Evolutionary conservation across 2,888 invertebrate genomes (phyloP).

Genomic region (Laspeyria flexula): DNA sequence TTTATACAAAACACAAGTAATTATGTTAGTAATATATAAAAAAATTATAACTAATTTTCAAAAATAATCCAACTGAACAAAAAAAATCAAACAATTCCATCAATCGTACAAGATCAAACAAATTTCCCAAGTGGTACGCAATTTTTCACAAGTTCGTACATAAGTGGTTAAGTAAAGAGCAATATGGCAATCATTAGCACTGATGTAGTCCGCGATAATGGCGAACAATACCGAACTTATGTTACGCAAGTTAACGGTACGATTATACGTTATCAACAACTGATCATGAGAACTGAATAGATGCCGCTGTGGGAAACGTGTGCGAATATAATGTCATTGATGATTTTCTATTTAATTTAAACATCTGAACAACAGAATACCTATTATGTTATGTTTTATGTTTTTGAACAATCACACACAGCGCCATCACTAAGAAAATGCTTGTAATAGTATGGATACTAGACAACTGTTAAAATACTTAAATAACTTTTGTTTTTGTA

Average conservation of each 20-base stretch:
- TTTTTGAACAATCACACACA: too few species aligned
- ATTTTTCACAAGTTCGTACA: constrained; percentile 30
- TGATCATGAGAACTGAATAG: constrained; percentile 39
- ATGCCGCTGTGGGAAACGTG: constrained; percentile 9
- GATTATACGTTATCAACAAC: constrained; percentile 24
- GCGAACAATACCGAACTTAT: constrained; percentile 52
- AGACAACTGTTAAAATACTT: too few species aligned
- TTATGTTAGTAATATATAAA: too few species aligned
- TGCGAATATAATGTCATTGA: background rate
- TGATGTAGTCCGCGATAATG: constrained; percentile 53
- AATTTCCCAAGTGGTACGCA: constrained; percentile 18
- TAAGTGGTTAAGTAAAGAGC: constrained; percentile 32
- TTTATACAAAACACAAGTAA: too few species aligned
- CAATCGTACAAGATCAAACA: constrained; percentile 10
- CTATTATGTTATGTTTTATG: too few species aligned
- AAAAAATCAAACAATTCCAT: background rate
- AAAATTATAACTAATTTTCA: too few species aligned
- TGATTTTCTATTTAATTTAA: background rate
- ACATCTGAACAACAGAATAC: too few species aligned
- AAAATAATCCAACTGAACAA: too few species aligned
- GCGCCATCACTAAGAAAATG: too few species aligned
- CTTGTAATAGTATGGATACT: too few species aligned
- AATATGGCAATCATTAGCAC: constrained; percentile 53
- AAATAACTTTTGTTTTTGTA: too few species aligned
- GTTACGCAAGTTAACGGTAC: constrained; percentile 53